phyloP scores from a whole-genome alignment of 2,797 vertebrate genomes.

The Ctenochaetus hawaiiensis region DNA sequence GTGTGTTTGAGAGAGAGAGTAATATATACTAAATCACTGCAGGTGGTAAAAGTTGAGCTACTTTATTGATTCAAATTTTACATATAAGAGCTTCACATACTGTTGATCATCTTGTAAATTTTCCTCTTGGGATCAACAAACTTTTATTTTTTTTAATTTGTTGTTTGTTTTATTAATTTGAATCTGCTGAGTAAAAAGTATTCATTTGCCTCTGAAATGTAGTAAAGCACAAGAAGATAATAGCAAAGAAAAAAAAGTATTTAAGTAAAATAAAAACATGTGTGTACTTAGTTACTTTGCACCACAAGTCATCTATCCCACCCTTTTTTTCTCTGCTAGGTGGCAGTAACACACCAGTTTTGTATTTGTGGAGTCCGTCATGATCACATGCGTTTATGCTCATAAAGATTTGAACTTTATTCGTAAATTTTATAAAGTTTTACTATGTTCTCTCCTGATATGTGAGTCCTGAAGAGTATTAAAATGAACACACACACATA shows the following conservation, averaged over 20 bases:
- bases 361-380: background rate
- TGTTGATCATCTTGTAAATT: background rate
- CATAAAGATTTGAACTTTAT: background rate
- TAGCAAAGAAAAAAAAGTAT: too few relatives aligned
- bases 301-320: background rate
- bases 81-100: background rate
- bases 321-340: slow-evolving; percentile 22
- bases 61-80: background rate
- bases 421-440: too few relatives aligned
- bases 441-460: too few relatives aligned
- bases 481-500: background rate
- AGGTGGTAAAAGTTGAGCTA: background rate
- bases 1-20: too few relatives aligned
- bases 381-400: background rate
- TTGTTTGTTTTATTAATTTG: too few relatives aligned
- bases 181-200: too few relatives aligned
- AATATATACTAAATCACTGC: too few relatives aligned
- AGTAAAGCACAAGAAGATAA: too few relatives aligned
- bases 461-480: background rate
- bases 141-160: too few relatives aligned
- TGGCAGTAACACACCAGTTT: slow-evolving; percentile 22
- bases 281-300: background rate
- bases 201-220: too few relatives aligned
- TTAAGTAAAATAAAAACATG: too few relatives aligned
- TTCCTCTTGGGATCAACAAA: too few relatives aligned